Conservation (phyloP, 2,113 vertebrate species). For the Seriola rivoliana region DNA sequence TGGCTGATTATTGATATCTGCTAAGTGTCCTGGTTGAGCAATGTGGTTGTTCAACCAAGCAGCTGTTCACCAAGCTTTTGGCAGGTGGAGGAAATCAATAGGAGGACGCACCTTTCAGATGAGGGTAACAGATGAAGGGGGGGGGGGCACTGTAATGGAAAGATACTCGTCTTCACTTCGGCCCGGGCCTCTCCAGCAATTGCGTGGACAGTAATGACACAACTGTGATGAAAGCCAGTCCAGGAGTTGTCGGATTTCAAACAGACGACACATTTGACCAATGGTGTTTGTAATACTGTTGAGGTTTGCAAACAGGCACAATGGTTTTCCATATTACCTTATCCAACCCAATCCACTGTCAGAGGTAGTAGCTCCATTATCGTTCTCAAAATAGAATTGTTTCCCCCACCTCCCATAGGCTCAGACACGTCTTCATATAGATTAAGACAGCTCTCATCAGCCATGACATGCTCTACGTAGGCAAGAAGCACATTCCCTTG, state of each 20-base stretch:
- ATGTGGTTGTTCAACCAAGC: constrained; percentile 55
- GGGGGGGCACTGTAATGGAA: constrained; percentile 49
- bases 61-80: constrained; percentile 69
- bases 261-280: constrained; percentile 30
- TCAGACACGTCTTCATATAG: neutral
- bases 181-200: constrained; percentile 37
- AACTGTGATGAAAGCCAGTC: constrained; percentile 56
- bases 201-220: constrained; percentile 38
- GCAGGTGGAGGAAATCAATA: constrained; percentile 74
- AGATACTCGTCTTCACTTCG: constrained; percentile 62
- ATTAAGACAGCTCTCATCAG: constrained; percentile 32
- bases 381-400: constrained; percentile 13
- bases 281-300: constrained; percentile 14
- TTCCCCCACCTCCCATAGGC: neutral
- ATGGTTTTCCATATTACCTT: constrained; percentile 10
- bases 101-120: constrained; percentile 68
- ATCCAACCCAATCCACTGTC: constrained; percentile 10
- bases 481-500: constrained; percentile 30
- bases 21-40: constrained; percentile 70
- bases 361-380: constrained; percentile 13
- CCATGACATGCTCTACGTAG: neutral
- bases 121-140: constrained; percentile 60
- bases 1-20: constrained; percentile 74
- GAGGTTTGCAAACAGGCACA: constrained; percentile 38
- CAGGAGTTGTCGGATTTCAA: constrained; percentile 32